These are phyloP conservation scores for Trichogramma evanescens DNA, from an alignment of 2,888 invertebrate species.

Conservation along the genomic window DNA sequence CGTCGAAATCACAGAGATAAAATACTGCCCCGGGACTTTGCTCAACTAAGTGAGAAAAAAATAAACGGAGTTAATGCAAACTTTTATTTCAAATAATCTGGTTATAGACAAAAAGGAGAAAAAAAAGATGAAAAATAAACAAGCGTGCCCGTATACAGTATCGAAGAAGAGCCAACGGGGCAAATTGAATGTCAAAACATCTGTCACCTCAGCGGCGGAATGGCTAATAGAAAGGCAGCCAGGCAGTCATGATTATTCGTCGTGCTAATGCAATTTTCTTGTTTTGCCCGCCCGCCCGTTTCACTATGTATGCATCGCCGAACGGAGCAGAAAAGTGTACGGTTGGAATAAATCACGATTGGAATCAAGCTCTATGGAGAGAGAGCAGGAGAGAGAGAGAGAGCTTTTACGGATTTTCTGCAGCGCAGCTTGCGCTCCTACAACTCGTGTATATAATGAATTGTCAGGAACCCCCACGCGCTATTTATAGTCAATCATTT, in stretches of 20 bases:
- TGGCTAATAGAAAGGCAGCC: background rate
- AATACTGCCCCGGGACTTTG: too few relatives aligned
- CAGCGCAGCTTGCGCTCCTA: background rate
- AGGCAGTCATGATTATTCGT: background rate
- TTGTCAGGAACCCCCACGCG: too few relatives aligned
- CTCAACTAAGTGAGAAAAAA: too few relatives aligned
- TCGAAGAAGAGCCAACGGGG: background rate
- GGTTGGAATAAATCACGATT: background rate
- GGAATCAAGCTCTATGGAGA: background rate
- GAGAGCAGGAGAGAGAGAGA: background rate
- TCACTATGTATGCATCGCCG: background rate
- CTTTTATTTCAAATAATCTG: too few relatives aligned
- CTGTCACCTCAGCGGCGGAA: background rate
- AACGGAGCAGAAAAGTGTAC: background rate
- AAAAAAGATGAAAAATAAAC: background rate
- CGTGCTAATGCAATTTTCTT: background rate
- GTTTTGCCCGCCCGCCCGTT: background rate
- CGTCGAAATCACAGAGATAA: too few relatives aligned
- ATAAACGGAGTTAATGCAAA: too few relatives aligned
- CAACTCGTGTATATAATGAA: too few relatives aligned
- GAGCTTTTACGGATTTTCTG: background rate
- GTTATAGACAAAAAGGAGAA: background rate
- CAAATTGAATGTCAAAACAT: constrained; percentile 1
- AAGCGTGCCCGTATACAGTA: too few relatives aligned
- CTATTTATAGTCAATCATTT: too few relatives aligned